Conservation (phyloP, 2,888 invertebrate genomes). For the Epinotia demarniana region DNA sequence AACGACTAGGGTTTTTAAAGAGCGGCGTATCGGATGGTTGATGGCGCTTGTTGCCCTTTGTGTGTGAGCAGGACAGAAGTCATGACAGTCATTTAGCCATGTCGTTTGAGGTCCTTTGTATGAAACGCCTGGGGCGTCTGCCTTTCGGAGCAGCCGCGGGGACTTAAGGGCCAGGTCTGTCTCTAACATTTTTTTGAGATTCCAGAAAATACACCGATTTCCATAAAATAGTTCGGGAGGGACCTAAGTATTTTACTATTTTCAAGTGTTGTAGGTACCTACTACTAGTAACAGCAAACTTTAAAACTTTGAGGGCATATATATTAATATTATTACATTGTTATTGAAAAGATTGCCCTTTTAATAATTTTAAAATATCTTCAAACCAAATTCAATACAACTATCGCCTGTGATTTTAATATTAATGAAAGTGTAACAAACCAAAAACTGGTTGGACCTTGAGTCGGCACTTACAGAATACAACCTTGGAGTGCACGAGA, state of each 20-base stretch:
- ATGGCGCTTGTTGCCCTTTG: neutral
- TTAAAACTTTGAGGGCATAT: too few relatives aligned
- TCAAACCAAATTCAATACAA: neutral
- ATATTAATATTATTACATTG: too few relatives aligned
- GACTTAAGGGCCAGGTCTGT: conserved; percentile 24
- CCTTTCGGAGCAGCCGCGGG: conserved; percentile 8
- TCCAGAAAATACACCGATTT: too few relatives aligned
- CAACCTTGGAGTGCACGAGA: too few relatives aligned
- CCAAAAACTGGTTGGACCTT: too few relatives aligned
- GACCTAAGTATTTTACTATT: too few relatives aligned
- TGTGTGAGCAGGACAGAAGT: neutral
- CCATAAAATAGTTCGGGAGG: too few relatives aligned
- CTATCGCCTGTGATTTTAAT: neutral
- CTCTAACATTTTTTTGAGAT: neutral
- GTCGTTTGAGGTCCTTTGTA: conserved; percentile 17
- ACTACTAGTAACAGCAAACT: too few relatives aligned
- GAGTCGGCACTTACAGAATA: too few relatives aligned
- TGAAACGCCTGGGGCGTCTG: conserved; percentile 26
- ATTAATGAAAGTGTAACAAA: neutral
- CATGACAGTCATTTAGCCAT: conserved; percentile 7
- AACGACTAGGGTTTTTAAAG: neutral
- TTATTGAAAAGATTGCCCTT: too few relatives aligned
- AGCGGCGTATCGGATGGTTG: neutral
- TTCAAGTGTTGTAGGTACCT: too few relatives aligned
- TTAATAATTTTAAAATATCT: too few relatives aligned